Evolutionary conservation across 2,888 invertebrate species (phyloP), one percentile per base, ranked within the genome.

Genomic region (Catocala sponsa): DNA sequence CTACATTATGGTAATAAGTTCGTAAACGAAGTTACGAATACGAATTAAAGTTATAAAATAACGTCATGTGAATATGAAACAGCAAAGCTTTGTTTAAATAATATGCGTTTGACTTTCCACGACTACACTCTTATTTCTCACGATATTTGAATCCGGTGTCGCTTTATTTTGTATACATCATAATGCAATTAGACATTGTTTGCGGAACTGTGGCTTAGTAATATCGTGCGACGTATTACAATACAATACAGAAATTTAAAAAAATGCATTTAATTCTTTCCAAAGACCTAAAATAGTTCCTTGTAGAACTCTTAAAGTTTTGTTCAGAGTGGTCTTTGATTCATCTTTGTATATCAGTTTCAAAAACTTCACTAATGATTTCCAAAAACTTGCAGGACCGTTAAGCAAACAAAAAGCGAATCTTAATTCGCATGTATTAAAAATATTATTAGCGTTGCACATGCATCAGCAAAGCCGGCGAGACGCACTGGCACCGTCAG

Each of bases 401-500:
- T 64, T 66, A 50, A 59, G 44, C 61, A 68, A 73, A 76, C 69
- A 70, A 75, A 71, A 70, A 65, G 64, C 50, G 55, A 66, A 68
- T 70, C 69, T 74, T 69, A 71, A 71, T 72, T 71, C 62, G 53
- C 55, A 56, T 70, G 55, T 64, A 68, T 59, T 62, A 61, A 70
- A 76, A 72, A 63, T 59, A 63, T 49, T 59, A 69, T 75, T 73
- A 64, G 59, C 55, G 52, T 74, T 68, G 70, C 76, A 78, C 71
- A 74, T 82, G 79, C 72, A 76, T 81, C 82, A 85, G 72, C 83
- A 84, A 82, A 81, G 79, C 78, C 78, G 81, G 66, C 83, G 88
- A 92, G 92, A 92, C 92, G 82, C 65, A 74, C 79, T 81, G 91
- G 90, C 88, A 86, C 87, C 86, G 85, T 81, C 92, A 93, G 93